Percentiles rank a stretch among this genome's conserved stretches.
Evolutionary conservation across 2,797 vertebrate genomes (phyloP).

Genomic region (Poecilia velifera): DNA sequence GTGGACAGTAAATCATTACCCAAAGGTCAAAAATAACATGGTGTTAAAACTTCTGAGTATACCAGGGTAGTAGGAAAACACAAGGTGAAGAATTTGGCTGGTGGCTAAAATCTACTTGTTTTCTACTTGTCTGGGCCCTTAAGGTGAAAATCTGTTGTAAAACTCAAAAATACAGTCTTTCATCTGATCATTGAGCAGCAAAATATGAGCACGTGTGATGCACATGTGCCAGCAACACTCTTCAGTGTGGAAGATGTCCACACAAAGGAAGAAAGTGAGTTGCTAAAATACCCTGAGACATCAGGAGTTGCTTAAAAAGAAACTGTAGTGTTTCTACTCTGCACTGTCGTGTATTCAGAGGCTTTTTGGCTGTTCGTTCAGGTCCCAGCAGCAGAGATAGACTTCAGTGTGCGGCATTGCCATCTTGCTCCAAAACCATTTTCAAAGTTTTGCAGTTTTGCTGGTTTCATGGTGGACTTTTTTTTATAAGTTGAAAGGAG

Average conservation of each 20-base stretch:
- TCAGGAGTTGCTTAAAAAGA: not conserved
- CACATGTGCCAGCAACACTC: not conserved
- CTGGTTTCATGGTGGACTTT: not conserved
- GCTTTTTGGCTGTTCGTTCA: not conserved
- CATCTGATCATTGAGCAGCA: not conserved
- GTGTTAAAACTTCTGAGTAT: constrained; percentile 51
- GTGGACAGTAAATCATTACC: constrained; percentile 75
- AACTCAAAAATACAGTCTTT: not conserved
- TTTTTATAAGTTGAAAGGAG: not conserved
- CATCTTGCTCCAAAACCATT: not conserved
- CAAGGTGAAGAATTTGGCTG: not conserved
- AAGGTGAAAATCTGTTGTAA: not conserved
- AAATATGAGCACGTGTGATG: not conserved
- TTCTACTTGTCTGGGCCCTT: not conserved
- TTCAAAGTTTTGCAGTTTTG: not conserved
- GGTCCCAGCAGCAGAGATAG: not conserved
- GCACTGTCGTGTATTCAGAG: not conserved
- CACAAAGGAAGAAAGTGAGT: not conserved
- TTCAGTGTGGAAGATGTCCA: not conserved
- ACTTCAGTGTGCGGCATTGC: not conserved
- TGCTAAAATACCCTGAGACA: not conserved
- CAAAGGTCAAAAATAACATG: constrained; percentile 71
- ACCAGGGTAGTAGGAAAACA: constrained; percentile 31
- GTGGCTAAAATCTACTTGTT: not conserved
- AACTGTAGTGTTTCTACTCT: not conserved